Base-by-base conservation (phyloP, 2,888 invertebrate species). In the Ormyrus pomaceus region DNA sequence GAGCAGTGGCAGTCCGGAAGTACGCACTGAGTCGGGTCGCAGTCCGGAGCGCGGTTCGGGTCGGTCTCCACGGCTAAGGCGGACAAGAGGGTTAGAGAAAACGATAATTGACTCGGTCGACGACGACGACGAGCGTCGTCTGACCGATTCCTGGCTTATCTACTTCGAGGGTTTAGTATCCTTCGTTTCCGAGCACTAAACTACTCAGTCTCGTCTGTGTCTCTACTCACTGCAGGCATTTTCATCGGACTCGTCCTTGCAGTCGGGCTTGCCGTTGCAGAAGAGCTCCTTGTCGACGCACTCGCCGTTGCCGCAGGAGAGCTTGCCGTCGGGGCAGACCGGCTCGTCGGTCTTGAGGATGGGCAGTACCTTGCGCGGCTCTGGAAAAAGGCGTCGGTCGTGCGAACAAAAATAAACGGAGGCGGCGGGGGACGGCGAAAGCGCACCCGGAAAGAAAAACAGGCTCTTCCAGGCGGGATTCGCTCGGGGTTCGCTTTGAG, bases 1-100 rank as follows among this genome's bases (percentile, higher is more conserved):
- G 97, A 97, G 89, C 97, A 97, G 94, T 96, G 97, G 90, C 97
- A 97, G 90, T 97, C 97, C 4, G 97, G 97, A 46, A 97, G 92
- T 9, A 94, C 94, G 90, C 97, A 97, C 89, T 97, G 96, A 79
- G 95, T 96, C 73, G 95, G 95, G 89, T 97, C 97, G 89, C 97
- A 98, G 89, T 97, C 96, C 0, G 97, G 97, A 0, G 97, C 97
- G 86, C 97, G 94, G 91, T 97, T 97, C 19, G 97, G 97, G 91
- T 98, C 97, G 78, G 94, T 93, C 86, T 97, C 96, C 83, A 97
- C 96, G 88, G 96, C 97, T 97, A 92, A 34, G 11, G 34, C 34
- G n/a, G n/a, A 64, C 6, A 8, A 1, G 7, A n/a, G 92, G 92
- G 8, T 5, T 34, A 34, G 3, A 6, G 5, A 45, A 51, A 46